Evolutionary conservation across 2,888 invertebrate species (phyloP).

Genomic region (Hydriomena furcata): DNA sequence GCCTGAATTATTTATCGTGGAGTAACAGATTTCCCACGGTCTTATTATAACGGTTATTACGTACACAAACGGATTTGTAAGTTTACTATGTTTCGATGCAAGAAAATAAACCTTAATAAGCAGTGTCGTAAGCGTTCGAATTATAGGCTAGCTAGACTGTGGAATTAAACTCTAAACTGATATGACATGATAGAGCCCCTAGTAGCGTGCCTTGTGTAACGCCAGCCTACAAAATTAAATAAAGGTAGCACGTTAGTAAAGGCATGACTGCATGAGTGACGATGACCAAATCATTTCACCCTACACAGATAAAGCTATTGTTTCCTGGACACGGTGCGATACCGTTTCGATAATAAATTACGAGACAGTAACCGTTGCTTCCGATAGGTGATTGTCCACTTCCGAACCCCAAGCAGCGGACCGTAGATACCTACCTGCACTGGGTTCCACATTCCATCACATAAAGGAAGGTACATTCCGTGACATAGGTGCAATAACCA

Average conservation of each 20-base stretch:
- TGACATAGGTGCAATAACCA: slow-evolving; percentile 38
- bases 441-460: slow-evolving; percentile 53
- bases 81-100: slow-evolving; percentile 11
- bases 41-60: slow-evolving; percentile 24
- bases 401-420: slow-evolving; percentile 59
- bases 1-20: slow-evolving; percentile 32
- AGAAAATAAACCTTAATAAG: not conserved
- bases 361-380: slow-evolving; percentile 52
- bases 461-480: slow-evolving; percentile 23
- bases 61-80: slow-evolving; percentile 11
- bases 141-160: too few relatives aligned
- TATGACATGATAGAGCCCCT: not conserved
- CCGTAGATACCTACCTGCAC: slow-evolving; percentile 40
- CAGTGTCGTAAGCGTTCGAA: too few relatives aligned
- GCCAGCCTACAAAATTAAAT: not conserved
- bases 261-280: not conserved
- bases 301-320: slow-evolving; percentile 15
- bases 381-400: slow-evolving; percentile 68
- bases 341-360: slow-evolving; percentile 61
- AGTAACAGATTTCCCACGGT: slow-evolving; percentile 50
- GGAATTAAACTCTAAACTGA: too few relatives aligned
- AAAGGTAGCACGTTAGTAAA: not conserved
- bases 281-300: slow-evolving; percentile 16
- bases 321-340: slow-evolving; percentile 25
- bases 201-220: slow-evolving; percentile 2